phyloP scores from a whole-genome alignment of 2,888 invertebrate species.

The Platycheirus albimanus region DNA sequence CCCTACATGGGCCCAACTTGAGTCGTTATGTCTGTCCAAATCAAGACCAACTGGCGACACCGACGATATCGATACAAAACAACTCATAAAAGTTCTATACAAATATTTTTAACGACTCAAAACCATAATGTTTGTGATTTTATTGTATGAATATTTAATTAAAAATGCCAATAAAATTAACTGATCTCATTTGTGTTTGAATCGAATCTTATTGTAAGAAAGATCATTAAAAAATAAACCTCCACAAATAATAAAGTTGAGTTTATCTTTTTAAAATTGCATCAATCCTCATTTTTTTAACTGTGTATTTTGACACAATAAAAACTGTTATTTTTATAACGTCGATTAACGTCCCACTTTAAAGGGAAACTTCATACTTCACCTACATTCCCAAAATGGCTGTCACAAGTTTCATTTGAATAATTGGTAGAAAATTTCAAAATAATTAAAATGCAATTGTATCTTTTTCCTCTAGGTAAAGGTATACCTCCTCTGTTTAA shows the following conservation, averaged over 20 bases:
- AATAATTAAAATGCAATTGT: conserved; percentile 72
- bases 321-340: conserved; percentile 28
- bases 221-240: background rate
- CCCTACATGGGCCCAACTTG: background rate
- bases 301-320: too few relatives aligned
- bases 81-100: conserved; percentile 9
- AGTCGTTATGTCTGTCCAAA: conserved; percentile 19
- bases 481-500: too few relatives aligned
- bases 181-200: conserved; percentile 13
- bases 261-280: conserved; percentile 35
- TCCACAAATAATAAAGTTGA: conserved; percentile 1
- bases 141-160: conserved; percentile 31
- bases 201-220: conserved; percentile 4
- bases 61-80: too few relatives aligned
- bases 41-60: conserved; percentile 31
- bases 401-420: conserved; percentile 30
- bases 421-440: conserved; percentile 63
- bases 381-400: conserved; percentile 31
- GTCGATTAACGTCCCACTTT: conserved; percentile 35
- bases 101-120: conserved; percentile 2
- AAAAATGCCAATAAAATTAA: conserved; percentile 20
- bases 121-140: conserved; percentile 23
- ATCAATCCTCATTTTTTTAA: conserved; percentile 28
- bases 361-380: background rate
- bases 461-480: too few relatives aligned